Conservation (phyloP, 2,113 vertebrate genomes). For the Ictalurus punctatus region DNA sequence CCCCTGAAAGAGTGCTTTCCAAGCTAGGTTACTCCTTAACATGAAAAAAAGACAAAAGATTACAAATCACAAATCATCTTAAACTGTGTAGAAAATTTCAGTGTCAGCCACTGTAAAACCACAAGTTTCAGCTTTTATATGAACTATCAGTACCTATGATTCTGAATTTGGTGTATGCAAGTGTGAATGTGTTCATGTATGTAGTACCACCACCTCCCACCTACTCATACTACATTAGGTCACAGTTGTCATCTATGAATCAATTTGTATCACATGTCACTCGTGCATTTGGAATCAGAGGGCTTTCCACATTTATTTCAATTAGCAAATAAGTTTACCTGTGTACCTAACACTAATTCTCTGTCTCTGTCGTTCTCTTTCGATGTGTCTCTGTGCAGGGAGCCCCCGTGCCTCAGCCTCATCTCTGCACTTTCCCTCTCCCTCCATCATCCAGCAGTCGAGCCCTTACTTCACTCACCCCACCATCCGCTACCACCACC, state of each 20-base stretch:
- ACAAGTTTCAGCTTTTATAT: not conserved
- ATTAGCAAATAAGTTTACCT: not conserved
- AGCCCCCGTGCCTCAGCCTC: slow-evolving; percentile 93
- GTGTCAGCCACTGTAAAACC: not conserved
- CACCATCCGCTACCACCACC: slow-evolving; percentile 96
- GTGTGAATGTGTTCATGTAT: not conserved
- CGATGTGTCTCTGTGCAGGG: slow-evolving; percentile 69
- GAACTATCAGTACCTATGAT: not conserved
- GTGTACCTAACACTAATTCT: not conserved
- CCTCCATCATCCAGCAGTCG: slow-evolving; percentile 97
- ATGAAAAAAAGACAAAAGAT: not conserved
- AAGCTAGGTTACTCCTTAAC: not conserved
- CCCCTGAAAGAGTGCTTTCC: not conserved
- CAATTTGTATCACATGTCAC: not conserved
- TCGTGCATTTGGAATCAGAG: not conserved
- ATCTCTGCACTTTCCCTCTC: slow-evolving; percentile 94
- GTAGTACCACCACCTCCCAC: not conserved
- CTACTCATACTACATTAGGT: not conserved
- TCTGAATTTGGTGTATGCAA: not conserved
- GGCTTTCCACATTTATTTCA: slow-evolving; percentile 4
- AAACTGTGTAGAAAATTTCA: not conserved
- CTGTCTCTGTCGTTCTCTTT: slow-evolving; percentile 37
- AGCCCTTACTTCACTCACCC: slow-evolving; percentile 96
- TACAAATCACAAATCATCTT: not conserved
- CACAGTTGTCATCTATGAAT: slow-evolving; percentile 5